Conservation (phyloP, 2,797 vertebrate genomes). For the Lepidocolaptes lacrymiger region DNA sequence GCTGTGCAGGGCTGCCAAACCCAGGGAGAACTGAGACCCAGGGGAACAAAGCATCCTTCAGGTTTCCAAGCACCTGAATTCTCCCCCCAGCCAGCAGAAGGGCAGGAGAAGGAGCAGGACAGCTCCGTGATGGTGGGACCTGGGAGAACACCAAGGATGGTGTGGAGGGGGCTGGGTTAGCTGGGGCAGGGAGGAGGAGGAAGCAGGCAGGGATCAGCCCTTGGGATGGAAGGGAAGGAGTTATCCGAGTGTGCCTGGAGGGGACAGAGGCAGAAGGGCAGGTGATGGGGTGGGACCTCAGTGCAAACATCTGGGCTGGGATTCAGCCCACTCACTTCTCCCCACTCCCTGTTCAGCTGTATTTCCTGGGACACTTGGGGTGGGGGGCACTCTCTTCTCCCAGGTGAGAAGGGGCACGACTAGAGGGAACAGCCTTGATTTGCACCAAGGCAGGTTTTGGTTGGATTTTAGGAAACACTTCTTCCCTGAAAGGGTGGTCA, state of each 20-base stretch:
- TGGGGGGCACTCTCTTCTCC: background rate
- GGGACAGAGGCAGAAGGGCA: background rate
- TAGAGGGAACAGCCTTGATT: background rate
- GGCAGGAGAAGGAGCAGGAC: background rate
- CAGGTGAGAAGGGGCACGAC: background rate
- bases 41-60: background rate
- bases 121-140: background rate
- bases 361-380: background rate
- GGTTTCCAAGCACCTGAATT: background rate
- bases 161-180: background rate
- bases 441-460: background rate
- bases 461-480: background rate
- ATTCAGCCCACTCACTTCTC: background rate
- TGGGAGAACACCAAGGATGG: background rate
- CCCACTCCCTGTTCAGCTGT: background rate
- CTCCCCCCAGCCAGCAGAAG: background rate
- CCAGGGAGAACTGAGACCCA: background rate
- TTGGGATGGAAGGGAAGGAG: background rate
- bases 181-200: background rate
- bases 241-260: background rate
- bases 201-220: background rate
- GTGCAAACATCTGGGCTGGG: background rate
- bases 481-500: background rate
- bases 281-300: accelerated
- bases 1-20: background rate